phyloP scores from a whole-genome alignment of 2,113 vertebrate genomes.

The Engraulis encrasicolus region DNA sequence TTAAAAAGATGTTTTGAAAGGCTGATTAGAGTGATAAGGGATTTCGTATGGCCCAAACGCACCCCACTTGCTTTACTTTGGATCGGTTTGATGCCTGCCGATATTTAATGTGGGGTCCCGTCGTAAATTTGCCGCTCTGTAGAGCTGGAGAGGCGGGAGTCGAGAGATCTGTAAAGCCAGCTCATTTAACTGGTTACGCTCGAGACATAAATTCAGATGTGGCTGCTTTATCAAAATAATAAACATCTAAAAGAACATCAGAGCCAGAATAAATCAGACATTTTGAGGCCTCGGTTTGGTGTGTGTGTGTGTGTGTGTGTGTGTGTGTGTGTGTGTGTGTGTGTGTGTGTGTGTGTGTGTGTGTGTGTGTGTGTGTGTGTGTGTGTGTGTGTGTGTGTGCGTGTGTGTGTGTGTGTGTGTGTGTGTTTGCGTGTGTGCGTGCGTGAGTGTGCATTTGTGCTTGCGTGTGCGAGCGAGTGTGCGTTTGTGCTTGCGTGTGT shows the following conservation, averaged over 20 bases:
- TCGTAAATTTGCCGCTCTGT: slow-evolving; percentile 48
- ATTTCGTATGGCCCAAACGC: background rate
- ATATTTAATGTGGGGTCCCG: slow-evolving; percentile 30
- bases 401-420: background rate
- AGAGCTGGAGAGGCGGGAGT: slow-evolving; percentile 30
- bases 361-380: too few relatives aligned
- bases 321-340: background rate
- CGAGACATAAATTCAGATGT: slow-evolving; percentile 60
- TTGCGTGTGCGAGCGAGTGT: background rate
- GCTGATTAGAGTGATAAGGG: background rate
- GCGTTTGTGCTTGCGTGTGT: too few relatives aligned
- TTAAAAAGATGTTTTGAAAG: background rate
- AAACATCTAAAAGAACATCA: slow-evolving; percentile 53
- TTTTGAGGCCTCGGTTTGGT: slow-evolving; percentile 13
- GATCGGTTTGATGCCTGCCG: background rate
- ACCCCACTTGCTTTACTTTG: slow-evolving; percentile 34
- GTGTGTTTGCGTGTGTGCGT: slow-evolving; percentile 2
- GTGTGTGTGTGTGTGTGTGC: background rate
- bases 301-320: background rate
- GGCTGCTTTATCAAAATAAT: slow-evolving; percentile 60
- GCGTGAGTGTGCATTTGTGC: too few relatives aligned
- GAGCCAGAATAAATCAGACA: slow-evolving; percentile 55
- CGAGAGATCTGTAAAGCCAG: slow-evolving; percentile 44
- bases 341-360: too few relatives aligned
- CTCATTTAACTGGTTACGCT: slow-evolving; percentile 45